Base-by-base conservation (phyloP, 2,888 invertebrate genomes). In the Xestia rhomboidea region DNA sequence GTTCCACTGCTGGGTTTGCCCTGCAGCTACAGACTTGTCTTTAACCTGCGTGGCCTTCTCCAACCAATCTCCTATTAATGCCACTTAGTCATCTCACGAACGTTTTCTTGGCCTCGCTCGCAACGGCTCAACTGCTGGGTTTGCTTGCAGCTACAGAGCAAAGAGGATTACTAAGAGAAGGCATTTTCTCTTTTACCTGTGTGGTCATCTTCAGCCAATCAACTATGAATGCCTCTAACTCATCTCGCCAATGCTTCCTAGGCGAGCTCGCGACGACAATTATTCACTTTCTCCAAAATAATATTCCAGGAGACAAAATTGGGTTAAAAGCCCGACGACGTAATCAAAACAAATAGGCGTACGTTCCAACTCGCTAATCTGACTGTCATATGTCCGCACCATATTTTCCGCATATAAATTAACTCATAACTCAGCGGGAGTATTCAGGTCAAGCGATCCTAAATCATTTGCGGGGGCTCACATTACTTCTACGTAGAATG, bases 391-490 rank as follows among this genome's bases (percentile, higher is more conserved):
- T 88, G 89, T 81, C 81, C 90, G 73, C 87, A 86, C 89, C 90
- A 90, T 91, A 93, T 92, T 93, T 90, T 89, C 89, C 89, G 93
- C 86, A 88, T 88, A 88, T 89, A 93, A 93, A 94, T 94, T 92
- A 93, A 92, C 91, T 92, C 93, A 93, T 94, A 93, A 93, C 91
- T 93, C 93, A 91, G 80, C 88, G 77, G 86, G 79, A 89, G 89
- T 90, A 92, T 93, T 90, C 88, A 91, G 93, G 93, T 93, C 93
- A 92, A 93, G 91, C 88, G 90, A 85, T 89, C 87, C 93, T 93
- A 91, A 92, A 92, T 93, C 93, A 93, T 91, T 91, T 89, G 89
- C 72, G 88, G 81, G 77, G 78, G 81, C 76, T 83, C 81, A 73
- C 86, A 84, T 89, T 88, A 89, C 87, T 85, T 86, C 85, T 78